Base-by-base conservation (phyloP, 2,113 vertebrate species). In the Channa argus region DNA sequence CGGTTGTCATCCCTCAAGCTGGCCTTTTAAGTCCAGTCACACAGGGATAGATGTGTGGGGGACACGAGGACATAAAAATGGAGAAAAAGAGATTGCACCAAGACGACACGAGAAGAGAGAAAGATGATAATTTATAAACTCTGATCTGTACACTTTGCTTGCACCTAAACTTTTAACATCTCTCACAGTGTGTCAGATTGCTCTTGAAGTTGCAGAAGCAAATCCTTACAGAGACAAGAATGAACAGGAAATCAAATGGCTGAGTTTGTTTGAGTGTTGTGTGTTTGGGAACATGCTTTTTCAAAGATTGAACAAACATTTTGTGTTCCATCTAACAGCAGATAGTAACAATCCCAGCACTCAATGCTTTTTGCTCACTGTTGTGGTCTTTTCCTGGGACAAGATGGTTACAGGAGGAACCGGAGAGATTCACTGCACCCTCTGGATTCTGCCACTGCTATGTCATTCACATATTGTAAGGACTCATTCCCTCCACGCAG, bases 21-120 rank as follows among this genome's bases (percentile, higher is more conserved):
- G 84, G 74, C 80, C 82, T 92, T 92, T 90, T 83, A 92, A 92
- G 86, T 90, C 86, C 80, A 80, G 77, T 79, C 86, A 53, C 80
- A 79, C 63, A 52, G 60, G 65, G 69, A 81, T 56, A 51, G 72
- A 66, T 53, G 54, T 6, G 61, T 12, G 62, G 68, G 78, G 50
- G 72, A 77, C 74, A 74, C 41, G 6, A 74, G 77, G 74, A 77
- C 55, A 78, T 43, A 63, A 67, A 63, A 39, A 74, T 7, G 45
- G 12, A 54, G 53, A 50, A 36, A 46, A 58, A 63, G 58, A 75
- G 55, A 74, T 64, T 83, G 82, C 4, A 12, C 71, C 74, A 75
- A 79, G 43, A 66, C 41, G 77, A 71, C 54, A 77, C 1, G 8
- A 50, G 70, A 36, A 53, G 41, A 60, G 68, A 41, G 51, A 68